Conservation (phyloP, 2,113 vertebrate genomes). For the Chinchilla lanigera region DNA sequence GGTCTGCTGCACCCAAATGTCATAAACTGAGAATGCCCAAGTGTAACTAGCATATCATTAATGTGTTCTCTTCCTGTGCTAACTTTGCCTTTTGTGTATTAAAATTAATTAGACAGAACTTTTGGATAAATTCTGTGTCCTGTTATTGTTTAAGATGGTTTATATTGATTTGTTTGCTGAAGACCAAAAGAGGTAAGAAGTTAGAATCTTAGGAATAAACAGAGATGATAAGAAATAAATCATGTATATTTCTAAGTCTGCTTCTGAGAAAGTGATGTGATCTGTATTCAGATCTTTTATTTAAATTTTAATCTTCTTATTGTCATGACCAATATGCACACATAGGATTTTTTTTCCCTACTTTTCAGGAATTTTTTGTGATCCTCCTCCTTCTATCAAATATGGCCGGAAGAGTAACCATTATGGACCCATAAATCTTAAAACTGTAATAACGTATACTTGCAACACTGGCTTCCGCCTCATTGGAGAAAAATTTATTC, state of each 20-base stretch:
- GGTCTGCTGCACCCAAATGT: background rate
- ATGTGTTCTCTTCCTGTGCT: background rate
- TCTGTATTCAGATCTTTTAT: conserved; percentile 10
- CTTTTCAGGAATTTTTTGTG: conserved; percentile 70
- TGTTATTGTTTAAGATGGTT: background rate
- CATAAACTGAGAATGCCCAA: background rate
- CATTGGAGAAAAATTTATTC: conserved; percentile 58
- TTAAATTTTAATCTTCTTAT: conserved; percentile 45
- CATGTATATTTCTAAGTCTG: conserved; percentile 8
- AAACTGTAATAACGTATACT: background rate
- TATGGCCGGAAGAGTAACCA: background rate
- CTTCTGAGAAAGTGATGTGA: conserved; percentile 24
- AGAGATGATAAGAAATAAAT: background rate
- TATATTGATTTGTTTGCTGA: conserved; percentile 32
- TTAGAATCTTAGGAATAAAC: background rate
- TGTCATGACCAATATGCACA: background rate
- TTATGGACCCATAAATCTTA: accelerated
- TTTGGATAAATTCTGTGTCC: background rate
- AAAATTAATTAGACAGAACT: background rate
- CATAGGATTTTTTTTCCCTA: background rate
- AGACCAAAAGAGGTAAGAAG: conserved; percentile 19
- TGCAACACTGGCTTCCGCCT: accelerated
- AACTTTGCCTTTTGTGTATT: background rate
- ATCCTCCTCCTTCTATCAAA: conserved; percentile 32
- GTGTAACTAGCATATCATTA: background rate